Evolutionary conservation across 1,140 invertebrate genomes (phyloP).

Genomic region (Bombus confusus): DNA sequence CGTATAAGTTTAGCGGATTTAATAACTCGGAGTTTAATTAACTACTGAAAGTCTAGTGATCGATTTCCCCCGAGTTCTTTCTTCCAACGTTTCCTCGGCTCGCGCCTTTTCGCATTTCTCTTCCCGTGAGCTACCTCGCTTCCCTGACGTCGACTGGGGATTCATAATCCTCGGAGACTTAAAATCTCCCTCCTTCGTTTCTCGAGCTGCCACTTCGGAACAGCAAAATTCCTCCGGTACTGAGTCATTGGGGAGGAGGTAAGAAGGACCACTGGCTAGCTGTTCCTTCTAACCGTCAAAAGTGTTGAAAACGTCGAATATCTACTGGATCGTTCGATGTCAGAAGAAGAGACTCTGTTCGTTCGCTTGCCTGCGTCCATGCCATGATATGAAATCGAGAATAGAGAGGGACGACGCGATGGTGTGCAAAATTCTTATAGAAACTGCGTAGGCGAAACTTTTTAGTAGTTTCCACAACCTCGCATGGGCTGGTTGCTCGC

Average conservation of each 20-base stretch:
- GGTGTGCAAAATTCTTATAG: slow-evolving; percentile 52
- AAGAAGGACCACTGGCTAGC: slow-evolving; percentile 20
- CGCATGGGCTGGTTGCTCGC: slow-evolving; percentile 34
- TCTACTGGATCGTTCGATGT: slow-evolving; percentile 47
- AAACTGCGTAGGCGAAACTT: slow-evolving; percentile 62
- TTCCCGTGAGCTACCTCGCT: slow-evolving; percentile 41
- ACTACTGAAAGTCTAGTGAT: slow-evolving; percentile 77
- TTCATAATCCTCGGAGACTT: slow-evolving; percentile 62
- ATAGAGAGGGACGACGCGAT: slow-evolving; percentile 11
- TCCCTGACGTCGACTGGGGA: slow-evolving; percentile 41
- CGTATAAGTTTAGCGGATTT: slow-evolving; percentile 77
- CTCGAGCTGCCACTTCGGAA: slow-evolving; percentile 27
- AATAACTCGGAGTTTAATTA: slow-evolving; percentile 81
- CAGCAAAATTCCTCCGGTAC: slow-evolving; percentile 49
- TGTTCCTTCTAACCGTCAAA: slow-evolving; percentile 41
- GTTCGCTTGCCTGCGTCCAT: slow-evolving; percentile 27
- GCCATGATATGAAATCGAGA: slow-evolving; percentile 28
- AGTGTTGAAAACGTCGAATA: slow-evolving; percentile 34
- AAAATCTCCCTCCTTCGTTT: slow-evolving; percentile 13
- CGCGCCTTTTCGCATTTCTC: slow-evolving; percentile 34
- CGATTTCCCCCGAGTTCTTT: slow-evolving; percentile 74
- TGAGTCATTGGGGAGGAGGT: background rate
- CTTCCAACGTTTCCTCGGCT: slow-evolving; percentile 51
- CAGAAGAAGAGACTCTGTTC: background rate
- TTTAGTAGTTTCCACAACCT: slow-evolving; percentile 53